These are phyloP conservation scores for Peromyscus maniculatus DNA, from an alignment of 2,113 vertebrate genomes.

Conservation along the genomic window DNA sequence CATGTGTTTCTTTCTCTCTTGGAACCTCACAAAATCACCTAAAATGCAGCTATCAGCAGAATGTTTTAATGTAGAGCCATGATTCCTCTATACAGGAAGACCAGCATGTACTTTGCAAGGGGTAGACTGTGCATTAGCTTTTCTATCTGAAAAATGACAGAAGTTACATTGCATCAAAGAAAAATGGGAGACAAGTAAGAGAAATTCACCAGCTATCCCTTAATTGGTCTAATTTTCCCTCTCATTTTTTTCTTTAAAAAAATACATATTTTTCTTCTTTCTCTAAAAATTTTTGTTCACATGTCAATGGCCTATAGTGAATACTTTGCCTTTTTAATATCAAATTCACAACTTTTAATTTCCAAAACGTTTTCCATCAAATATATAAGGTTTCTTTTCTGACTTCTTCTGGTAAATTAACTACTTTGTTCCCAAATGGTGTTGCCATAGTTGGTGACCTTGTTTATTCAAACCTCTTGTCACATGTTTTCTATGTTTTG, in stretches of 20 bases:
- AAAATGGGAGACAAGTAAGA: not conserved
- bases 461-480: not conserved
- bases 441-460: not conserved
- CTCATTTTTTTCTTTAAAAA: constrained; percentile 48
- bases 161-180: not conserved
- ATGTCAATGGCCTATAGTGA: not conserved
- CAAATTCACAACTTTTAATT: constrained; percentile 61
- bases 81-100: not conserved
- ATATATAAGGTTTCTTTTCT: constrained; percentile 16
- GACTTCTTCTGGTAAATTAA: constrained; percentile 31
- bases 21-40: not conserved
- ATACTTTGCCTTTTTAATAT: constrained; percentile 40
- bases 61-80: not conserved
- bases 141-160: not conserved
- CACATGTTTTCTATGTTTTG: not conserved
- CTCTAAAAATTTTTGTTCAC: constrained; percentile 31
- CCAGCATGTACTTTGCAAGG: not conserved
- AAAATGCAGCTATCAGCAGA: not conserved
- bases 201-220: not conserved
- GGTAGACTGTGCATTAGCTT: not conserved
- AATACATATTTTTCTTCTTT: constrained; percentile 44
- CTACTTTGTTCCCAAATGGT: not conserved
- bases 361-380: constrained; percentile 40
- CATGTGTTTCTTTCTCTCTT: not conserved
- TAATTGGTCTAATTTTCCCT: not conserved